Evolutionary conservation across 2,797 vertebrate genomes (phyloP), one percentile per base, ranked within the genome.

Genomic region (Margarornis squamiger): DNA sequence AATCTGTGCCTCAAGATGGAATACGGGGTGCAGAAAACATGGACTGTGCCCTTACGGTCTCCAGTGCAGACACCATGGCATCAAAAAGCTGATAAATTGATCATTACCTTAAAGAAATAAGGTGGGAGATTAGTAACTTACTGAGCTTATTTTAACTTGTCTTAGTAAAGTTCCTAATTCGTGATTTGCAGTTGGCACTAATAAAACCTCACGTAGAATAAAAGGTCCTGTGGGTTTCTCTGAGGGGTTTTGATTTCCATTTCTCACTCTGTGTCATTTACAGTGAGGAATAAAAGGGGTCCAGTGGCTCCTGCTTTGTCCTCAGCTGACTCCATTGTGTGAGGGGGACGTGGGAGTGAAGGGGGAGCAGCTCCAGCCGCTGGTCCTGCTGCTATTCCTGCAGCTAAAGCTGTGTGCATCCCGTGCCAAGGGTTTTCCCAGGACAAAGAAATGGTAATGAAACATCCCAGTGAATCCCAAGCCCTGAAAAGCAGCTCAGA

Each of bases 351-450:
- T 8, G 65, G 89, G 55, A 39, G 52, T 7, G 38, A 19, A 8
- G 19, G 58, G 54, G 65, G 59, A 91, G 90, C 72, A 32, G 75
- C 79, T 63, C 92, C 29, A 26, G 48, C 49, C 1, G 5, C 71
- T 79, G 87, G 36, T 85, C 78, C 78, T 73, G 88, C 79, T 91
- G 78, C 86, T 88, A 3, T 55, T 17, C 18, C 43, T 52, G 81
- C 76, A 1, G 21, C 39, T 88, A 78, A 63, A 82, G 62, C 87
- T 27, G 43, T 21, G 90, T 51, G 61, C 82, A 79, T 9, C 65
- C 89, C 18, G 26, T 83, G 92, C 94, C 94, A 46, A 30, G 86
- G 86, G 85, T 73, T 91, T 80, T 92, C 65, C 90, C 85, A 46
- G 86, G 76, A 72, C 88, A 94, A 77, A 75, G 86, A 3, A 29